phyloP scores from a whole-genome alignment of 2,888 invertebrate species.

The Rhabditophanes sp. region DNA sequence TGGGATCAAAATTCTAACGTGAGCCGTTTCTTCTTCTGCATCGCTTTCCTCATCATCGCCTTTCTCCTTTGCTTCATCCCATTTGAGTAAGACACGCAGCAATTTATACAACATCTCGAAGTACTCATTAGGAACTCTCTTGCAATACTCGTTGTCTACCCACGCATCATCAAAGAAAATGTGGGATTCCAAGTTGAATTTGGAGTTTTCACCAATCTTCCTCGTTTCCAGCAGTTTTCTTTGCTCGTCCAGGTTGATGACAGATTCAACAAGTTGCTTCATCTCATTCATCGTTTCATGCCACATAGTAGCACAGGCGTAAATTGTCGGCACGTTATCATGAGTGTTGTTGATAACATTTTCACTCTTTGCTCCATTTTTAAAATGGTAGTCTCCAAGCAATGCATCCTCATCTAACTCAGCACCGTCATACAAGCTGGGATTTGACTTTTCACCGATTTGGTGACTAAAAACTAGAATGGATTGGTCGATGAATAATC shows the following conservation, averaged over 20 bases:
- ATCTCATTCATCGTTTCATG: constrained; percentile 92
- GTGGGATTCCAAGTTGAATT: constrained; percentile 76
- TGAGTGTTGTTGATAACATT: constrained; percentile 14
- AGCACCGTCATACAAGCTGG: constrained; percentile 4
- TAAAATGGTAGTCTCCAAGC: background rate
- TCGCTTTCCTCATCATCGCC: too few relatives aligned
- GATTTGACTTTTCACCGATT: constrained; percentile 9
- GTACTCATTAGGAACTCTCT: constrained; percentile 77
- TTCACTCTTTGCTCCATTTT: constrained; percentile 7
- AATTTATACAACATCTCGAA: constrained; percentile 77
- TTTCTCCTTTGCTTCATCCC: too few relatives aligned
- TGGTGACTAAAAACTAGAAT: constrained; percentile 28
- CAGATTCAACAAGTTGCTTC: constrained; percentile 74
- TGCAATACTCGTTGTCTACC: constrained; percentile 75
- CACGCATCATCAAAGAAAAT: constrained; percentile 97
- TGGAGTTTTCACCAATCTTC: constrained; percentile 68
- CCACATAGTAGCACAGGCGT: constrained; percentile 97
- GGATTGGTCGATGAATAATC: constrained; percentile 33
- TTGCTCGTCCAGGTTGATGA: constrained; percentile 59
- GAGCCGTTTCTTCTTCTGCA: constrained; percentile 13
- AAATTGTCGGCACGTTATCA: constrained; percentile 62
- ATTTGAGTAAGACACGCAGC: too few relatives aligned
- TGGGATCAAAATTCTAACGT: constrained; percentile 28
- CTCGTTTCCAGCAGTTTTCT: constrained; percentile 62
- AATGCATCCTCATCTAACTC: constrained; percentile 12